These are phyloP conservation scores for Leptobrachium leishanense DNA, from an alignment of 2,113 vertebrate genomes.

Conservation along the genomic window DNA sequence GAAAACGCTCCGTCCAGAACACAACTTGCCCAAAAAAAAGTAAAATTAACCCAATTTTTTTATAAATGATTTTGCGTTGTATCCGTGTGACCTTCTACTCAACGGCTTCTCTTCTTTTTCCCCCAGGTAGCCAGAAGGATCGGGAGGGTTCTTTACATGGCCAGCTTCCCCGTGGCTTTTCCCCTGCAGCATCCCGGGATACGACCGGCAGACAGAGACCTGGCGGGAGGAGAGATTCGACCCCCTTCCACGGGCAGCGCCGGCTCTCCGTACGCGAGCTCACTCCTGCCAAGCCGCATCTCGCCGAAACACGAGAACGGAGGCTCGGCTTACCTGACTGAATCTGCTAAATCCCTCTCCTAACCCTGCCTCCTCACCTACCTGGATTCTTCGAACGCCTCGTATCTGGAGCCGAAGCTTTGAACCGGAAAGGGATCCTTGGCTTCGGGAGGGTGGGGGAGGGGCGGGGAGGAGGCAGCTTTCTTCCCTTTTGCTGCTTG, in stretches of 20 bases:
- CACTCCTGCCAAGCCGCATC: constrained; percentile 66
- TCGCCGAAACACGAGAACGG: constrained; percentile 89
- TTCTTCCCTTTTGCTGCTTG: constrained; percentile 34
- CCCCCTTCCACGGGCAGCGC: constrained; percentile 76
- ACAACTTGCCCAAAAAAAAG: no score
- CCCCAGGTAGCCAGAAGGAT: constrained; percentile 85
- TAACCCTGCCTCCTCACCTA: constrained; percentile 59
- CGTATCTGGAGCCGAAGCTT: constrained; percentile 25
- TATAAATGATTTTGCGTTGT: no score
- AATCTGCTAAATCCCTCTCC: constrained; percentile 76
- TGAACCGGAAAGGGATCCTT: constrained; percentile 17
- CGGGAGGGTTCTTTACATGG: constrained; percentile 92
- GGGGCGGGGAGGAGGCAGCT: not conserved
- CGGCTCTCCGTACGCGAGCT: constrained; percentile 74
- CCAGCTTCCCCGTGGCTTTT: constrained; percentile 87
- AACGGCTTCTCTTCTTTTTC: constrained; percentile 28
- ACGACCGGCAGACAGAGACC: constrained; percentile 70
- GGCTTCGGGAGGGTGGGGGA: not conserved
- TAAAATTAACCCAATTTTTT: no score
- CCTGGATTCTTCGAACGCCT: not conserved
- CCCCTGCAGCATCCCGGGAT: constrained; percentile 81
- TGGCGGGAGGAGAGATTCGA: constrained; percentile 65
- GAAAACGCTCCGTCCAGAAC: no score
- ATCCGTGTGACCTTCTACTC: no score
- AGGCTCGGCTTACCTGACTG: constrained; percentile 61